Percentiles rank a stretch among this genome's conserved stretches.
Evolutionary conservation across 2,888 invertebrate genomes (phyloP).

Genomic region (Lampropteryx suffumata): DNA sequence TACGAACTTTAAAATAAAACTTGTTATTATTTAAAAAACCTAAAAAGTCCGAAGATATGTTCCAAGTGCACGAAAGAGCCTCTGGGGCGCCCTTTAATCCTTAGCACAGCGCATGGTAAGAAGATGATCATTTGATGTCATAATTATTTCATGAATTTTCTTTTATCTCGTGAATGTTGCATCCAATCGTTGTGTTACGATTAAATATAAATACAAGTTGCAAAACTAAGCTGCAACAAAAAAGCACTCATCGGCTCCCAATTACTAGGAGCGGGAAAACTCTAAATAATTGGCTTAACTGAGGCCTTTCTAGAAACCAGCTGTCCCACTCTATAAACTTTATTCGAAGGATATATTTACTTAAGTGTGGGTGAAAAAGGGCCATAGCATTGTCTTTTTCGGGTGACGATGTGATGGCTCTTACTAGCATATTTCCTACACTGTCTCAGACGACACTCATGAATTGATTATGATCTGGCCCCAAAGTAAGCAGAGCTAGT

Average conservation of each 20-base stretch:
- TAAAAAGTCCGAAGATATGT: too few relatives aligned
- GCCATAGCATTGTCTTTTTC: constrained; percentile 34
- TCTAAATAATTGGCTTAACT: constrained; percentile 46
- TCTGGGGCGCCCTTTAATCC: too few relatives aligned
- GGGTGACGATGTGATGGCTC: constrained; percentile 38
- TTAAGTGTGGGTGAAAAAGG: constrained; percentile 49
- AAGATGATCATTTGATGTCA: too few relatives aligned
- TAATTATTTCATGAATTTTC: constrained; percentile 10
- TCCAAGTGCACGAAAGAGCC: too few relatives aligned
- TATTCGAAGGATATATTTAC: constrained; percentile 56
- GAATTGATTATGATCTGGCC: too few relatives aligned
- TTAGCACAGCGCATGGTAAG: too few relatives aligned
- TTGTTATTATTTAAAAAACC: too few relatives aligned
- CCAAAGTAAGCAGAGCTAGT: too few relatives aligned
- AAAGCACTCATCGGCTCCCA: constrained; percentile 31
- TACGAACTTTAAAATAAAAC: too few relatives aligned
- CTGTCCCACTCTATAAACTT: constrained; percentile 63
- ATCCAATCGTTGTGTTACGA: too few relatives aligned
- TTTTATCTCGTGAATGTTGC: constrained; percentile 1
- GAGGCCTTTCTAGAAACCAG: constrained; percentile 56
- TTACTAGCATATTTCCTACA: constrained; percentile 37
- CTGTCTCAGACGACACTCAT: constrained; percentile 42
- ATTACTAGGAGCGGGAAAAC: constrained; percentile 41
- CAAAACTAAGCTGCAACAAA: constrained; percentile 28
- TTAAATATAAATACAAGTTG: constrained; percentile 22